These are phyloP conservation scores for Argyrosomus regius DNA, from an alignment of 2,797 vertebrate species.

Conservation along the genomic window DNA sequence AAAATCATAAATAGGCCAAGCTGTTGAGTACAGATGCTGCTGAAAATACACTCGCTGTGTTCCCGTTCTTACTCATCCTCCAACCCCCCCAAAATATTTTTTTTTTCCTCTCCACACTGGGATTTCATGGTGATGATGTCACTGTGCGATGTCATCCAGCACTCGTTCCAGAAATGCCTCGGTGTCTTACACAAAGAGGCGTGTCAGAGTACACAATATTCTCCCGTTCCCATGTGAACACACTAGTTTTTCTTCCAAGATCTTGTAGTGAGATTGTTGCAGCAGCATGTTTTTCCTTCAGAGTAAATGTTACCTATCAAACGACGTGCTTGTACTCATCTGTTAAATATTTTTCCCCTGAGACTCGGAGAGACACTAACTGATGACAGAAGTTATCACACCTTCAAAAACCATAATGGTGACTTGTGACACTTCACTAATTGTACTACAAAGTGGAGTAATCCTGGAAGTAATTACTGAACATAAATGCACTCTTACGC, in stretches of 20 bases:
- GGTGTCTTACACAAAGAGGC: slow-evolving; percentile 51
- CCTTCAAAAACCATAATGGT: not conserved
- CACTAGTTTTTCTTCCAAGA: slow-evolving; percentile 36
- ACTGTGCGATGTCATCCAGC: slow-evolving; percentile 48
- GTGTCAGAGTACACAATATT: slow-evolving; percentile 29
- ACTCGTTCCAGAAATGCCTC: slow-evolving; percentile 45
- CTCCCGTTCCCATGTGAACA: slow-evolving; percentile 9
- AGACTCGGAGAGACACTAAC: slow-evolving; percentile 25
- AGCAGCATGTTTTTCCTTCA: slow-evolving; percentile 1
- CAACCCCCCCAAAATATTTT: slow-evolving; percentile 20
- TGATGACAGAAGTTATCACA: slow-evolving; percentile 12
- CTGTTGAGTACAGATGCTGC: slow-evolving; percentile 73
- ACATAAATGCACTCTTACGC: slow-evolving; percentile 10
- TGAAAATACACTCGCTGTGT: slow-evolving; percentile 59
- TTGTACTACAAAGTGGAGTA: slow-evolving; percentile 6
- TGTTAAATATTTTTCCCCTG: slow-evolving; percentile 24
- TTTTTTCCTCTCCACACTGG: slow-evolving; percentile 4
- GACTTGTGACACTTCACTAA: slow-evolving; percentile 19
- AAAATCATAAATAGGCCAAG: slow-evolving; percentile 74
- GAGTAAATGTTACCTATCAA: not conserved
- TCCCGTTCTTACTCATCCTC: slow-evolving; percentile 54
- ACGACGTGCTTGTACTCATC: slow-evolving; percentile 21
- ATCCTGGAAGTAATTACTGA: slow-evolving; percentile 14
- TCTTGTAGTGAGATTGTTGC: slow-evolving; percentile 2
- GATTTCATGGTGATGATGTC: slow-evolving; percentile 53